Percentiles rank a stretch among this genome's conserved stretches.
These are phyloP conservation scores for Styela plicata DNA, from an alignment of 23 tunicate genomes.

Conservation along the genomic window DNA sequence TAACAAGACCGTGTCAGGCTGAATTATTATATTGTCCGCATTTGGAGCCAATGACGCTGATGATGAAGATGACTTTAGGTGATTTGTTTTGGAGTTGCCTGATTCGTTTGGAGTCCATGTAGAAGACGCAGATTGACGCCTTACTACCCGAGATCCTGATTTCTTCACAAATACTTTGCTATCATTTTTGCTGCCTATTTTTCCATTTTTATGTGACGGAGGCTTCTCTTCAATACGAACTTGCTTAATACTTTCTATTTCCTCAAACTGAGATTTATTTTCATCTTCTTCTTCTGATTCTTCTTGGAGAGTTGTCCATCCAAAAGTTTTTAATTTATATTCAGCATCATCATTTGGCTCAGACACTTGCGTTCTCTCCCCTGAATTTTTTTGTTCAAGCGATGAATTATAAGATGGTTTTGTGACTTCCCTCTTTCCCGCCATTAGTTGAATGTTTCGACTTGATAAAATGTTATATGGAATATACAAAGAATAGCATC, in stretches of 20 bases:
- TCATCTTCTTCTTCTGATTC: slow-evolving; percentile 1
- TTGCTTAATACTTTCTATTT: not conserved
- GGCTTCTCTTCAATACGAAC: not conserved
- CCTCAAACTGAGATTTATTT: not conserved
- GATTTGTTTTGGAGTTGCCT: not conserved
- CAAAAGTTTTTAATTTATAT: not conserved
- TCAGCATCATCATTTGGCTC: not conserved
- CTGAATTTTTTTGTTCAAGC: not conserved
- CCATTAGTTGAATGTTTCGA: too few relatives aligned
- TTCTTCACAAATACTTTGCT: not conserved
- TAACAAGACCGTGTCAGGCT: too few relatives aligned
- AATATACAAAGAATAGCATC: too few relatives aligned
- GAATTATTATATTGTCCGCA: too few relatives aligned
- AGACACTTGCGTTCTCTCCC: not conserved
- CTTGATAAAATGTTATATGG: too few relatives aligned
- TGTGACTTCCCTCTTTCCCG: not conserved
- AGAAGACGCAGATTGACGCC: not conserved
- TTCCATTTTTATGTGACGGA: not conserved
- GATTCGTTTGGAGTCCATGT: not conserved
- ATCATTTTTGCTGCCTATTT: not conserved
- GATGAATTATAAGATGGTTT: not conserved
- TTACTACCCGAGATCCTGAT: not conserved
- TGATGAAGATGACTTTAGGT: not conserved
- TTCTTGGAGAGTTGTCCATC: slow-evolving; percentile 9
- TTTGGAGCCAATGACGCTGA: not conserved